Percentiles rank a stretch among this genome's conserved stretches.
Conservation (phyloP, 64 coral and sea anemone species). For the Montipora foliosa region DNA sequence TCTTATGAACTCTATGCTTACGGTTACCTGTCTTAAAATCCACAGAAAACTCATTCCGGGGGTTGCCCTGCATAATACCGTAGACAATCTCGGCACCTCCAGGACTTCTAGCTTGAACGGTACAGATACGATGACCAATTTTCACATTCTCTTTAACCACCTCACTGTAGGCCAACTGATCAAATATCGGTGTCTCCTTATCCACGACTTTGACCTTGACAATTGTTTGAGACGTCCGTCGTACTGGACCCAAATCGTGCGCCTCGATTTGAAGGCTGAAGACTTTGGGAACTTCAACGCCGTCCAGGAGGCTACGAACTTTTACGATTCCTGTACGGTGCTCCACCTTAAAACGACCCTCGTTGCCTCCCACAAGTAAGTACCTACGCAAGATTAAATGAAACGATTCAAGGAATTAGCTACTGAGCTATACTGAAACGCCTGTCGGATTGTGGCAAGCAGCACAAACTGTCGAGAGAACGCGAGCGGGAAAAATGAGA, state of each 20-base stretch:
- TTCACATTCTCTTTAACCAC: constrained; percentile 57
- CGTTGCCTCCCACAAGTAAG: constrained; percentile 67
- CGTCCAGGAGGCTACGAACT: constrained; percentile 50
- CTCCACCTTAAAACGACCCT: constrained; percentile 51
- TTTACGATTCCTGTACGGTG: constrained; percentile 62
- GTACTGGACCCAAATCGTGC: constrained; percentile 53
- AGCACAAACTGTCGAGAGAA: no score
- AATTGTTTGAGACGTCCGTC: constrained; percentile 37
- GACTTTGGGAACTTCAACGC: constrained; percentile 56
- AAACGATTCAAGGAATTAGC: background rate
- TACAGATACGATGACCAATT: constrained; percentile 48
- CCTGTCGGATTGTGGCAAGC: no score
- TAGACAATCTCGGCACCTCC: constrained; percentile 76
- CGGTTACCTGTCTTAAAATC: constrained; percentile 85
- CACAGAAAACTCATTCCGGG: constrained; percentile 81
- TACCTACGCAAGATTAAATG: constrained; percentile 32
- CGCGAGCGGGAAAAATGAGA: no score
- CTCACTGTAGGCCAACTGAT: constrained; percentile 71
- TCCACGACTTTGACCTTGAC: constrained; percentile 93
- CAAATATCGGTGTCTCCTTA: constrained; percentile 88
- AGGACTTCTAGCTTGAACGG: constrained; percentile 76
- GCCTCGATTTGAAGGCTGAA: constrained; percentile 84
- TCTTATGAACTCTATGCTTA: background rate
- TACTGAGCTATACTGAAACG: no score
- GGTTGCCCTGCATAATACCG: constrained; percentile 81